A percentile compares a stretch with the other conserved stretches of the same genome.
These are phyloP conservation scores for Papilio helenus DNA, from an alignment of 1,140 invertebrate species.

Conservation along the genomic window DNA sequence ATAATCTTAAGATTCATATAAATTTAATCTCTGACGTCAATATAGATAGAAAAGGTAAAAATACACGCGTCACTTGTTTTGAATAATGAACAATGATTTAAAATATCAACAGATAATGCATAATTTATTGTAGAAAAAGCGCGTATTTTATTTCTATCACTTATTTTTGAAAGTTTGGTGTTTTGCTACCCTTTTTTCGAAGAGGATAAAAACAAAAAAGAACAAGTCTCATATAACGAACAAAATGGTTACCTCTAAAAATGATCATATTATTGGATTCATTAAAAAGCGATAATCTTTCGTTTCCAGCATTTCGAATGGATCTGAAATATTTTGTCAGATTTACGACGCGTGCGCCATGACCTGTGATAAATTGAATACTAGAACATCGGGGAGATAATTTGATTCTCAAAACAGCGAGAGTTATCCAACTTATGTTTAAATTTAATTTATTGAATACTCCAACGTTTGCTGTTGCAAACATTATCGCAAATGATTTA, in stretches of 20 bases:
- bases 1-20: no score
- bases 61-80: not conserved
- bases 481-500: not conserved
- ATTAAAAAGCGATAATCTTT: not conserved
- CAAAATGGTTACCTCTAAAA: not conserved
- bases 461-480: not conserved
- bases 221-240: not conserved
- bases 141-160: no score
- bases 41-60: not conserved
- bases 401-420: slow-evolving; percentile 1
- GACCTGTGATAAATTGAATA: slow-evolving; percentile 12
- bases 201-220: no score
- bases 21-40: not conserved
- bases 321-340: slow-evolving; percentile 14
- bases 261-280: not conserved
- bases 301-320: not conserved
- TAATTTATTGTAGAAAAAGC: no score
- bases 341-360: slow-evolving; percentile 34
- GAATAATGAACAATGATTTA: no score
- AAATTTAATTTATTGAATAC: not conserved
- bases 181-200: no score
- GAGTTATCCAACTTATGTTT: not conserved
- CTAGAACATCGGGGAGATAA: slow-evolving; percentile 8
- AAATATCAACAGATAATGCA: no score
- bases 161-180: no score